Base-by-base conservation (phyloP, 2,113 vertebrate genomes). In the Ranitomeya imitator region DNA sequence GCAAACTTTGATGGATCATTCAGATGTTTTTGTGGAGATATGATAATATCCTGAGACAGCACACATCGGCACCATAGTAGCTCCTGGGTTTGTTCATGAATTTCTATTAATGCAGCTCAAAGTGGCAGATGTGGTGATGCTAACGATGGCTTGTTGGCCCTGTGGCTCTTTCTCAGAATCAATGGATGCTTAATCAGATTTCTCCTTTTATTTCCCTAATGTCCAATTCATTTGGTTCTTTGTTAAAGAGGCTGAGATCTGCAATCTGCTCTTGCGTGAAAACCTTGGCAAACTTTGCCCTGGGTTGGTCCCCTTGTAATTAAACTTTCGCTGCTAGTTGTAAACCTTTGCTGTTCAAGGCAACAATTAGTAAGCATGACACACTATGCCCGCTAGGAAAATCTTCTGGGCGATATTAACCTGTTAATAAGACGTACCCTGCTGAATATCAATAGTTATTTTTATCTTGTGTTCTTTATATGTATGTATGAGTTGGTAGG, bases 241-340 rank as follows among this genome's bases (percentile, higher is more conserved):
- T 59, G 4, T 63, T 59, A 52, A 90, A 79, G 21, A 37, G 52
- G 60, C 87, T 89, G 87, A 85, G 63, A 89, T 71, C 87, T 89
- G 71, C 87, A 89, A 85, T 85, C 87, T 85, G 87, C 87, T 85
- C 60, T 85, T 65, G 60, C 61, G 37, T 85, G 82, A 85, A 89
- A 89, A 63, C 73, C 74, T 45, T 37, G 76, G 60, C 4, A 60
- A 74, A 60, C 65, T 89, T 55, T 23, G 13, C 23, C 65, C 61
- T 74, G 55, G 85, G 9, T 90, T 69, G 52, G 21, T 86, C 55
- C 84, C 26, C 83, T 86, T n/a, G 79, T 73, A 31, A 60, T 76
- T 83, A 88, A 77, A 88, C 71, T 60, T 77, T 76, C 21, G 26
- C 80, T 84, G 80, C 15, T 73, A 21, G 61, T 76, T 77, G 71